Percentiles rank a stretch among this genome's conserved stretches.
These are phyloP conservation scores for Trileptium ribeirensis DNA, from an alignment of 2,888 invertebrate species.

Conservation along the genomic window DNA sequence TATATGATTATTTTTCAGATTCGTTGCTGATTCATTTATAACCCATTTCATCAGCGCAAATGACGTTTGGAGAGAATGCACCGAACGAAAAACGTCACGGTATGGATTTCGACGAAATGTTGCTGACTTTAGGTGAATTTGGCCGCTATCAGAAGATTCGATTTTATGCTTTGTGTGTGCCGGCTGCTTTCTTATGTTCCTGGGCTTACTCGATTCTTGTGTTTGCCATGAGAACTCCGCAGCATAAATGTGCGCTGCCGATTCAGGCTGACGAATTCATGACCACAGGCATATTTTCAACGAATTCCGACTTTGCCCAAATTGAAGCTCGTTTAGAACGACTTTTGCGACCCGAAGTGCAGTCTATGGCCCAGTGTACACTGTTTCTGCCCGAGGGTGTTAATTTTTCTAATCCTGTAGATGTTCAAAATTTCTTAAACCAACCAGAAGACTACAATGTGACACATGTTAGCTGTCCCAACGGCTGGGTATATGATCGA, in stretches of 20 bases:
- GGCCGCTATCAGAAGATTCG: slow-evolving; percentile 5
- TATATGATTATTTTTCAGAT: too few relatives aligned
- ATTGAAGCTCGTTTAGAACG: not conserved
- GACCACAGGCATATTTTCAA: too few relatives aligned
- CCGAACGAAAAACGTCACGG: too few relatives aligned
- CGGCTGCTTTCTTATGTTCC: not conserved
- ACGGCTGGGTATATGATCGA: not conserved
- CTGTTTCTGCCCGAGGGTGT: not conserved
- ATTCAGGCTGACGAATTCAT: not conserved
- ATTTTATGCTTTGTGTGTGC: not conserved
- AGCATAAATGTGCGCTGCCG: not conserved
- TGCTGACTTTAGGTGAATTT: not conserved
- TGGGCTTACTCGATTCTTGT: not conserved
- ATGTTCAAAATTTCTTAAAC: not conserved
- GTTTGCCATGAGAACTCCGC: not conserved
- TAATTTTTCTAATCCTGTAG: not conserved
- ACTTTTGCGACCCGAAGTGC: not conserved
- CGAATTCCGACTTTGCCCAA: not conserved
- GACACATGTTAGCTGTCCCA: not conserved
- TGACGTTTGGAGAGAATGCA: too few relatives aligned
- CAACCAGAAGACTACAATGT: not conserved
- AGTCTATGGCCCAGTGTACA: not conserved
- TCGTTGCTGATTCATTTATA: too few relatives aligned
- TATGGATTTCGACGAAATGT: not conserved
- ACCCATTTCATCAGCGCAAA: too few relatives aligned